A percentile compares a stretch with the other conserved stretches of the same genome.
Evolutionary conservation across 2,797 vertebrate species (phyloP).

Genomic region (Cossypha dichroa): DNA sequence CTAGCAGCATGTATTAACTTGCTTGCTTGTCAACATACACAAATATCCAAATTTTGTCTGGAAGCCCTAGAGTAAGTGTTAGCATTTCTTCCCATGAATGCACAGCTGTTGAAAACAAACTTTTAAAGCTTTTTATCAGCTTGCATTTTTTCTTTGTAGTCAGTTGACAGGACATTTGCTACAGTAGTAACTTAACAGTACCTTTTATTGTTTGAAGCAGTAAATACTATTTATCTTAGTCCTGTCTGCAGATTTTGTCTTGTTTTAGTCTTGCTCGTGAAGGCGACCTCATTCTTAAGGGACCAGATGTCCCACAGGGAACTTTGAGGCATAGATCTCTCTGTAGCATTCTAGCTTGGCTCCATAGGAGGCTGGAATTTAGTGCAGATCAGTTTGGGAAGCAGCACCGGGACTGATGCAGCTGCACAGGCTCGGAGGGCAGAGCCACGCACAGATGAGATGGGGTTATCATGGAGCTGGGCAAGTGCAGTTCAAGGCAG

Average conservation of each 20-base stretch:
- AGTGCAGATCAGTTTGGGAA: neutral
- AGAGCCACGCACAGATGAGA: rapidly evolving
- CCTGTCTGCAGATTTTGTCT: neutral
- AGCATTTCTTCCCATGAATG: neutral
- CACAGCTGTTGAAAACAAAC: neutral
- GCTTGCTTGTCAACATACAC: neutral
- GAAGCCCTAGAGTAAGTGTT: neutral
- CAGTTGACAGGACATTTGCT: neutral
- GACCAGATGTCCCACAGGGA: neutral
- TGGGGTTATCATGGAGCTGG: neutral
- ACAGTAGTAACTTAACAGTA: neutral
- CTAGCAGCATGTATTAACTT: neutral
- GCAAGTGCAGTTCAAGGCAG: neutral
- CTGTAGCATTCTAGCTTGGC: neutral
- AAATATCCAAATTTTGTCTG: neutral
- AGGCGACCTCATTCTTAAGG: neutral
- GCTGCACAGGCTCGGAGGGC: neutral
- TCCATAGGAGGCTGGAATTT: neutral
- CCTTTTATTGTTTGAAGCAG: neutral
- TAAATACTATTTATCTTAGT: neutral
- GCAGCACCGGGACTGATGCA: rapidly evolving
- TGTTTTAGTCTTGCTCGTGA: neutral
- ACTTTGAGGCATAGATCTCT: neutral
- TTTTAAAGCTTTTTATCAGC: neutral
- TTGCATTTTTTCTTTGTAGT: slow-evolving; percentile 3